A percentile compares a stretch with the other conserved stretches of the same genome.
Evolutionary conservation across 2,888 invertebrate genomes (phyloP).

Genomic region (Exocentrus adspersus): DNA sequence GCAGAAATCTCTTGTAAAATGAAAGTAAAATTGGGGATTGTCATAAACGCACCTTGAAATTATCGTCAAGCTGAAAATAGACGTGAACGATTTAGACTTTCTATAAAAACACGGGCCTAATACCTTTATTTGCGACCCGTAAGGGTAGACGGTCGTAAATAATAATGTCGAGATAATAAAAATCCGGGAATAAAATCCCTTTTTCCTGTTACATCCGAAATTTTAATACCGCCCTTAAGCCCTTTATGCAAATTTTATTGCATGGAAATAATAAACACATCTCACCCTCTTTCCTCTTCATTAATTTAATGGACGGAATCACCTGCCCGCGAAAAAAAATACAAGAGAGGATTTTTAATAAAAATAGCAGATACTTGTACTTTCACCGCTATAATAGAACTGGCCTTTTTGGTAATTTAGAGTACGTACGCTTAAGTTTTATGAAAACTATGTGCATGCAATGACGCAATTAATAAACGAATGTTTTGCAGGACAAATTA

Average conservation of each 20-base stretch:
- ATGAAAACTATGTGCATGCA: too few relatives aligned
- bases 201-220: background rate
- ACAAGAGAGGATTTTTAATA: background rate
- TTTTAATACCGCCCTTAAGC: background rate
- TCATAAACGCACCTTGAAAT: too few relatives aligned
- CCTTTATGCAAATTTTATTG: background rate
- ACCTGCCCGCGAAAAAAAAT: background rate
- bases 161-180: background rate
- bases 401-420: too few relatives aligned
- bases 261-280: slow-evolving; percentile 1
- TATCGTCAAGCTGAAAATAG: too few relatives aligned
- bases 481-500: too few relatives aligned
- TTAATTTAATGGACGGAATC: background rate
- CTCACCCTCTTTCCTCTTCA: background rate
- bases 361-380: too few relatives aligned
- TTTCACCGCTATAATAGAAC: too few relatives aligned
- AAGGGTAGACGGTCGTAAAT: background rate
- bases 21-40: too few relatives aligned
- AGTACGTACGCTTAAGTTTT: too few relatives aligned
- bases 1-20: too few relatives aligned
- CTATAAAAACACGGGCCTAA: background rate
- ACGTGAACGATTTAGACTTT: too few relatives aligned
- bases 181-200: background rate
- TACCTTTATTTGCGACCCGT: background rate
- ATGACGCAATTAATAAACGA: too few relatives aligned